These are phyloP conservation scores for Chesias legatella DNA, from an alignment of 2,888 invertebrate species.

Conservation along the genomic window DNA sequence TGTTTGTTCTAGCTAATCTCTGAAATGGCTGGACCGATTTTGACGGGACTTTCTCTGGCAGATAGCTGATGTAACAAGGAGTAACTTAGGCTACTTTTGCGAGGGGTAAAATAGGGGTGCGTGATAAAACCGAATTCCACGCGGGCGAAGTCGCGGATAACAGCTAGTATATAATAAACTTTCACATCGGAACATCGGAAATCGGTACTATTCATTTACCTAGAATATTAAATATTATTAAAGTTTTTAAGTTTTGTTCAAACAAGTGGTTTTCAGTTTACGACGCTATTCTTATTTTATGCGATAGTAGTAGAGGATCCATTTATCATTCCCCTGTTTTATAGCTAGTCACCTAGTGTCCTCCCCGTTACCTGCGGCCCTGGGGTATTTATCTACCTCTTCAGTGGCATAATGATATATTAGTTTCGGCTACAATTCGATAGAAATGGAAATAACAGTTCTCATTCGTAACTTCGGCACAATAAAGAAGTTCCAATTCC, in stretches of 20 bases:
- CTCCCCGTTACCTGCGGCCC: conserved; percentile 1
- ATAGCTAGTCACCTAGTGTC: conserved; percentile 42
- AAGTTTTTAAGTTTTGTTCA: conserved; percentile 26
- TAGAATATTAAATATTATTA: conserved; percentile 2
- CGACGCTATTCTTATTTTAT: conserved; percentile 33
- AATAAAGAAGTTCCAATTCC: conserved; percentile 74
- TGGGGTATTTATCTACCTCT: conserved; percentile 26
- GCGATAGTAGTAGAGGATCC: conserved; percentile 38
- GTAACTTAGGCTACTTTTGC: too few species aligned
- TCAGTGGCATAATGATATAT: conserved; percentile 53
- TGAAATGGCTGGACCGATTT: too few species aligned
- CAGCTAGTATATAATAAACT: too few species aligned
- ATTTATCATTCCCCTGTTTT: conserved; percentile 53
- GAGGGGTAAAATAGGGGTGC: too few species aligned
- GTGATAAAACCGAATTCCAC: too few species aligned
- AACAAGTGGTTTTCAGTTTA: conserved; percentile 28
- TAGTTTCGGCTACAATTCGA: conserved; percentile 52
- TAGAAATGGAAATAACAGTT: conserved; percentile 71
- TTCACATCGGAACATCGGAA: too few species aligned
- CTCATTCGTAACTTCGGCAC: conserved; percentile 68
- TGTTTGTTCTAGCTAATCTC: too few species aligned
- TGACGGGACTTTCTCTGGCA: too few species aligned
- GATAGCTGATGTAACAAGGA: too few species aligned
- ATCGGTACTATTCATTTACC: conserved; percentile 1
- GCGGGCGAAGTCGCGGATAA: too few species aligned